Evolutionary conservation across 2,113 vertebrate species (phyloP).

Genomic region (Haemorhous mexicanus): DNA sequence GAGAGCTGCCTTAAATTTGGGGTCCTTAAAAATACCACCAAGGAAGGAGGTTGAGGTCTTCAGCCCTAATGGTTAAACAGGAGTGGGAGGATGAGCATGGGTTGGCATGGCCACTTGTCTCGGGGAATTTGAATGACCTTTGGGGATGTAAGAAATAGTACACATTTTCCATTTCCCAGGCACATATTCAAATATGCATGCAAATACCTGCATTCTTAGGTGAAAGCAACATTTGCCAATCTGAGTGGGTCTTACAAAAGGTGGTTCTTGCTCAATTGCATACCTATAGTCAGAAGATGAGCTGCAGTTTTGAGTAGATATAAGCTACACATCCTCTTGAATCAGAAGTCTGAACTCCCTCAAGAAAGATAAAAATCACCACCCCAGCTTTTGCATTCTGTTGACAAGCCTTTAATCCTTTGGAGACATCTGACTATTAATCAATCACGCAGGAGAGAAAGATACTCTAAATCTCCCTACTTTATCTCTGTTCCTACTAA

Average conservation of each 20-base stretch:
- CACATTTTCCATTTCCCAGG: neutral
- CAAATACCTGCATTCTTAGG: neutral
- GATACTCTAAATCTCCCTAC: neutral
- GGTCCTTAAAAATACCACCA: neutral
- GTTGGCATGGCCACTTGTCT: fast-evolving
- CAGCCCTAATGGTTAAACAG: neutral
- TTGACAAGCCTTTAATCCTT: neutral
- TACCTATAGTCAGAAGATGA: neutral
- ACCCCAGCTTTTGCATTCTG: neutral
- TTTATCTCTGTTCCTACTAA: neutral
- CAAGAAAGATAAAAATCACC: neutral
- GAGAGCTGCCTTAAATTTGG: neutral
- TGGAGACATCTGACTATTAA: neutral
- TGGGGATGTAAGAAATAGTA: neutral
- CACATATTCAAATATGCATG: neutral
- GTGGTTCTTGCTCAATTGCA: neutral
- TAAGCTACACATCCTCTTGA: neutral
- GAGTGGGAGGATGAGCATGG: neutral
- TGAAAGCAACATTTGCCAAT: neutral
- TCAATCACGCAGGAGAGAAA: neutral
- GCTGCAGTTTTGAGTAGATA: neutral
- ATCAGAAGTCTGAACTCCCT: neutral
- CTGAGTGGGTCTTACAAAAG: neutral
- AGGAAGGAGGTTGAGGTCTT: neutral
- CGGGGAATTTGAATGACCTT: neutral